Percentiles rank a stretch among this genome's conserved stretches.
These are phyloP conservation scores for Ceramica pisi DNA, from an alignment of 2,888 invertebrate species.

Conservation along the genomic window DNA sequence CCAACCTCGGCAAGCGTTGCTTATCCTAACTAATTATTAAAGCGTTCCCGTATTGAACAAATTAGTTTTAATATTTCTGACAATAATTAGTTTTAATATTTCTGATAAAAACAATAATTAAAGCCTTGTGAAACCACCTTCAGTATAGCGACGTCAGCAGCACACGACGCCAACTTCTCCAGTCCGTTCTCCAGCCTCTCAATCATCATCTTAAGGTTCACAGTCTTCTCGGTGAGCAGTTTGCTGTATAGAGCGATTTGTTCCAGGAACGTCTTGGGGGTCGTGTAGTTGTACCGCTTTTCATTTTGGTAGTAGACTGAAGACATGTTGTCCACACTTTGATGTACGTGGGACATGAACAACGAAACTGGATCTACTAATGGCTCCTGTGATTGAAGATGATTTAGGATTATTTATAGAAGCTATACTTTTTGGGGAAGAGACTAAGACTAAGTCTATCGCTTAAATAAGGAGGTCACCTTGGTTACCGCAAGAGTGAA, in stretches of 20 bases:
- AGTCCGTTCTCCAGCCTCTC: constrained; percentile 96
- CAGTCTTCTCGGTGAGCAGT: constrained; percentile 92
- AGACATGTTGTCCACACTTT: constrained; percentile 96
- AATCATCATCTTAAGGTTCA: constrained; percentile 94
- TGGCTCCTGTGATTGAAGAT: constrained; percentile 79
- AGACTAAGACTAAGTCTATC: too few species aligned
- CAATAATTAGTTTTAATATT: too few species aligned
- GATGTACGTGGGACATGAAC: constrained; percentile 98
- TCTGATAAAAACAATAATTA: background rate
- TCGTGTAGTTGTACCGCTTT: constrained; percentile 98
- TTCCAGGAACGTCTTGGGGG: constrained; percentile 98
- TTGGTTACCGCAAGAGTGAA: too few species aligned
- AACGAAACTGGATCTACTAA: constrained; percentile 93
- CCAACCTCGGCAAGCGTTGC: too few species aligned
- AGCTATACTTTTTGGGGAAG: too few species aligned
- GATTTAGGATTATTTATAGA: background rate
- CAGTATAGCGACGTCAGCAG: constrained; percentile 95
- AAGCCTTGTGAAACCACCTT: constrained; percentile 88
- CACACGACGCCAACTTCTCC: constrained; percentile 96
- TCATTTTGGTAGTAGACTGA: constrained; percentile 95
- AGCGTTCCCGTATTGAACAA: too few species aligned
- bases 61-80: too few species aligned
- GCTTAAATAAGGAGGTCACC: too few species aligned
- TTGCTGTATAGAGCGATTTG: constrained; percentile 96
- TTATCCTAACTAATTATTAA: too few species aligned